Evolutionary conservation across 2,888 invertebrate species (phyloP), one percentile per base, ranked within the genome.

Genomic region (Noctua janthina): DNA sequence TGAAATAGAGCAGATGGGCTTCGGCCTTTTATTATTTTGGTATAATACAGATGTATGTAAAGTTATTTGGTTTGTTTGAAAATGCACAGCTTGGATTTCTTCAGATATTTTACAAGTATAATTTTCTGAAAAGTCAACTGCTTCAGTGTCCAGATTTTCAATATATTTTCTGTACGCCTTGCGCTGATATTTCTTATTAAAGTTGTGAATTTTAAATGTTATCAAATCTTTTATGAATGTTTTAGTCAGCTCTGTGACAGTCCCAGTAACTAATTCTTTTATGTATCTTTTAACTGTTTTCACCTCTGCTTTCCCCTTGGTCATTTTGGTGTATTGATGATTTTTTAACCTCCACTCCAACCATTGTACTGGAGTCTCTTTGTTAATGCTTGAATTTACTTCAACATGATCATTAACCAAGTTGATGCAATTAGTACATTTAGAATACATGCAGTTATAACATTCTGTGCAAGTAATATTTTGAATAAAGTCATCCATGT

Each of bases 21-120:
- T 62, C 62, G 62, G 62, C 62, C 62, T 29, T 62, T 62, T 62
- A 62, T 62, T 62, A 29, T 62, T 62, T 62, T 17, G 62, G 62
- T 29, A 29, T 62, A 62, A 62, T 62, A 62, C 62, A 1, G 62
- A 29, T 62, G 7, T 62, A 62, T 62, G 29, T 62, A 62, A 62
- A 62, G 62, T 62, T 62, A 62, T 62, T 62, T 62, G 62, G 62
- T 62, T 62, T 62, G 29, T 62, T 62, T 62, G 62, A 62, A 62
- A 62, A 51, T 51, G 51, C 51, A 51, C 51, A 51, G 51, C 51
- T 51, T 51, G 51, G 17, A 51, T 51, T 51, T 51, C 17, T 51
- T 51, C 51, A 51, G 17, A 51, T 51, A 51, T 3, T 51, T 51
- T 51, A 51, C 51, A 51, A 51, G 51, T 51, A 51, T 51, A 51